Evolutionary conservation across 2,797 vertebrate species (phyloP), one percentile per base, ranked within the genome.

Genomic region (Hirundo rustica): DNA sequence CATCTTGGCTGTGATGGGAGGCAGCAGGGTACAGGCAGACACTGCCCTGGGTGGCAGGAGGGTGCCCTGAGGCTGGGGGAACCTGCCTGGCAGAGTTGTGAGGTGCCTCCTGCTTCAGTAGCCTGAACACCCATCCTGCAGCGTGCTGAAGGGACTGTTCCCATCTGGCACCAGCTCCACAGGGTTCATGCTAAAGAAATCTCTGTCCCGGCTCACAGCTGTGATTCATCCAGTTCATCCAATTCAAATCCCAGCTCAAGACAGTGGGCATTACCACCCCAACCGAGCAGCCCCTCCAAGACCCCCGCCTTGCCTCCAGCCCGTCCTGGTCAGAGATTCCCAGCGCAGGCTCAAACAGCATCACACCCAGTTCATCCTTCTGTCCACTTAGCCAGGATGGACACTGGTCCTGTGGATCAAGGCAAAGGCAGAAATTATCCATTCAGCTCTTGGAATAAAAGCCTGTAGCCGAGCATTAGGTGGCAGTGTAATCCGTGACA

Each of bases 401-500:
- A 8, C 58, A 2, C 5, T 2, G 23, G 12, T 23, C 32, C 27
- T n/a, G 34, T 32, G 50, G 58, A 38, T 53, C 40, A 51, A 40
- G 26, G 9, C 53, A 36, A 62, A 68, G 36, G 25, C 42, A 77
- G 51, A 47, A 72, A 54, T 42, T 2, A 14, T 4, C 42, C 0
- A 0, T 22, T 16, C 53, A 54, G 3, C 26, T 74, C 40, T 27
- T 16, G 23, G 45, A 64, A 50, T 40, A 36, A 51, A 66, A 70
- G 34, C 5, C 16, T 13, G 23, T 36, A 42, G 21, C 76, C 44
- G 77, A 73, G 95, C 96, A 78, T 92, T 85, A 96, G 96, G 61
- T 90, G 96, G 96, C 93, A 94, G 88, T 89, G 82, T 47, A 76
- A 54, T 30, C 42, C 38, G 76, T 25, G n/a, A 67, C 90, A 93